Evolutionary conservation across 2,113 vertebrate species (phyloP).

Genomic region (Apodemus speciosus): DNA sequence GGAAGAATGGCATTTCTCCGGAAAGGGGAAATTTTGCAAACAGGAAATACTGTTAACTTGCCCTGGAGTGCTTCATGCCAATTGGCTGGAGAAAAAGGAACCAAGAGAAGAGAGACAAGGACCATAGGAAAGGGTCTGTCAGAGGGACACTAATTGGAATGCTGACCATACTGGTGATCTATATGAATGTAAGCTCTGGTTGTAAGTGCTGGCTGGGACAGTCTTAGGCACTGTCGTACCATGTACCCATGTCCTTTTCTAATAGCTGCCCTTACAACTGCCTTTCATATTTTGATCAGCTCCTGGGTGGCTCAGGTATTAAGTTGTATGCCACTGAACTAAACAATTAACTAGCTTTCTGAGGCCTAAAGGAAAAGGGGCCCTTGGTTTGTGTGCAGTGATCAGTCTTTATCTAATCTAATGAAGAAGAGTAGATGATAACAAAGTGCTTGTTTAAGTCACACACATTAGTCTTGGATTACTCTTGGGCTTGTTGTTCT

Average conservation of each 20-base stretch:
- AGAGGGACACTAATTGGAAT: neutral
- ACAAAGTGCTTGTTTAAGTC: slow-evolving; percentile 48
- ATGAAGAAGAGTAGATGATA: slow-evolving; percentile 32
- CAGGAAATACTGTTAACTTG: neutral
- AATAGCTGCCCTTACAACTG: neutral
- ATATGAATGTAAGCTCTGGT: neutral
- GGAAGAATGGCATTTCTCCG: slow-evolving; percentile 4
- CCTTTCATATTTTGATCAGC: slow-evolving; percentile 42
- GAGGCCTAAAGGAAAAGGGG: slow-evolving; percentile 38
- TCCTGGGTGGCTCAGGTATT: slow-evolving; percentile 42
- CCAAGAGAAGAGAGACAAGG: neutral
- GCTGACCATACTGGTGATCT: neutral
- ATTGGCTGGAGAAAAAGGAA: neutral
- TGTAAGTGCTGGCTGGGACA: neutral
- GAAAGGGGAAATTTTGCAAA: neutral
- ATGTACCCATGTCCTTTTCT: neutral
- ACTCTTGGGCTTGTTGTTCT: slow-evolving; percentile 13
- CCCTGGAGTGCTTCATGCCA: neutral
- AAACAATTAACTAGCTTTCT: slow-evolving; percentile 58
- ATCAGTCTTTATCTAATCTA: slow-evolving; percentile 21
- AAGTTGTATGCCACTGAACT: slow-evolving; percentile 26
- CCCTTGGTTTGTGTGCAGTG: slow-evolving; percentile 9
- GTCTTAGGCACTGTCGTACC: neutral
- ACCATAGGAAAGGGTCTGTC: neutral
- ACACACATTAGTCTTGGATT: slow-evolving; percentile 32